phyloP scores from a whole-genome alignment of 2,797 vertebrate species.

The Gobio occitaniae region DNA sequence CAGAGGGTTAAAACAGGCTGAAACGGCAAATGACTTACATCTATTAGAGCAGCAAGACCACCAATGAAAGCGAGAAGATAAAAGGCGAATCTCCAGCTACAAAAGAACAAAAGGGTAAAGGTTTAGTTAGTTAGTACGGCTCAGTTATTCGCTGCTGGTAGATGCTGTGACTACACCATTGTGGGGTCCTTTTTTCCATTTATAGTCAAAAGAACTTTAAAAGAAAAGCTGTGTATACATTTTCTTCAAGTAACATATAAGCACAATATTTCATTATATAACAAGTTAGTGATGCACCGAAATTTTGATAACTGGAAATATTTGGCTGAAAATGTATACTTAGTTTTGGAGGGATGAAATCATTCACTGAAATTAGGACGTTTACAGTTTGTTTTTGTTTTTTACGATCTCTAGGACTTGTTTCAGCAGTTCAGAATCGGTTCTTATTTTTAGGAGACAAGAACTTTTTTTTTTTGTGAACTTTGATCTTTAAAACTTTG shows the following conservation, averaged over 20 bases:
- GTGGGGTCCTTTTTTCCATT: background rate
- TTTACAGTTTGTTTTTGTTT: background rate
- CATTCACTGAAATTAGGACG: background rate
- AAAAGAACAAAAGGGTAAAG: conserved; percentile 79
- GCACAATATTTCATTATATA: background rate
- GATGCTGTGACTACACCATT: background rate
- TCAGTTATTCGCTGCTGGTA: background rate
- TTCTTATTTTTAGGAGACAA: too few species aligned
- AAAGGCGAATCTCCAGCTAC: conserved; percentile 97
- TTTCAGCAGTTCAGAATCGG: too few species aligned
- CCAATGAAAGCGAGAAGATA: conserved; percentile 96
- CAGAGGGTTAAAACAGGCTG: background rate
- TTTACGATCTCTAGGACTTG: background rate
- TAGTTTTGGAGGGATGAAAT: background rate
- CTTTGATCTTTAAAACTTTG: too few species aligned
- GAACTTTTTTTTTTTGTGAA: too few species aligned
- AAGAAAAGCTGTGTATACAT: background rate
- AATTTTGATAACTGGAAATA: background rate
- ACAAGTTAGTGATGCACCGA: background rate
- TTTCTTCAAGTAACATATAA: background rate
- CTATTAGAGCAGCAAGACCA: conserved; percentile 90
- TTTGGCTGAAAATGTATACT: background rate
- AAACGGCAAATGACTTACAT: conserved; percentile 83
- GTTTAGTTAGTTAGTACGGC: background rate
- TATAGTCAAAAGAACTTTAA: background rate